Conservation (phyloP, 1,140 invertebrate species). For the Drosophila kohkoa region DNA sequence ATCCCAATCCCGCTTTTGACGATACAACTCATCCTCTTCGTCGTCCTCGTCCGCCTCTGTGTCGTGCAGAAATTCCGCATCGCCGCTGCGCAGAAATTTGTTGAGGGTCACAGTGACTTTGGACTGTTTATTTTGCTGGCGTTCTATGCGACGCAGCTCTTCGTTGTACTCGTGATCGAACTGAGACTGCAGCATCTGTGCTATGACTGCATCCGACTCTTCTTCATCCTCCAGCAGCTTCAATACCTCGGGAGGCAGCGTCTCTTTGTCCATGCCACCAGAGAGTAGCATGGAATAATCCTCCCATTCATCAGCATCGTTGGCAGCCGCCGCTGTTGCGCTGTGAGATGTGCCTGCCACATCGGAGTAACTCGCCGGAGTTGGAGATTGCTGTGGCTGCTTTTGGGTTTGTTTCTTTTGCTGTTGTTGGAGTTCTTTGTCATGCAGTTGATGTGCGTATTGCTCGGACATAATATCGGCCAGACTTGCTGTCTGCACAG, state of each 20-base stretch:
- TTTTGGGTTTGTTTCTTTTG: constrained; percentile 3
- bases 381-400: not conserved
- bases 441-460: constrained; percentile 90
- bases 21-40: constrained; percentile 85
- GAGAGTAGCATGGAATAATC: constrained; percentile 56
- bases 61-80: constrained; percentile 87
- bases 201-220: constrained; percentile 93
- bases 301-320: constrained; percentile 63
- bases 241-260: constrained; percentile 60
- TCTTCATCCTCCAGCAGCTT: constrained; percentile 84
- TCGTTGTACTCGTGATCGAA: constrained; percentile 95
- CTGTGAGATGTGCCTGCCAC: constrained; percentile 30
- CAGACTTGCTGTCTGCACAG: constrained; percentile 86
- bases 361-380: constrained; percentile 41
- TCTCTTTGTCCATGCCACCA: not conserved
- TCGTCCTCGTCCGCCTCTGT: constrained; percentile 86
- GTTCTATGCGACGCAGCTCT: constrained; percentile 91
- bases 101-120: constrained; percentile 90
- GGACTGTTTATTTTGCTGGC: constrained; percentile 91
- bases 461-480: constrained; percentile 94
- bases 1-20: constrained; percentile 89
- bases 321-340: constrained; percentile 1
- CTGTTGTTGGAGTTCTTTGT: constrained; percentile 87
- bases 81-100: constrained; percentile 88
- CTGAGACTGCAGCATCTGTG: constrained; percentile 94